A percentile compares a stretch with the other conserved stretches of the same genome.
Conservation (phyloP, 2,888 invertebrate species). For the Aquatica leii region DNA sequence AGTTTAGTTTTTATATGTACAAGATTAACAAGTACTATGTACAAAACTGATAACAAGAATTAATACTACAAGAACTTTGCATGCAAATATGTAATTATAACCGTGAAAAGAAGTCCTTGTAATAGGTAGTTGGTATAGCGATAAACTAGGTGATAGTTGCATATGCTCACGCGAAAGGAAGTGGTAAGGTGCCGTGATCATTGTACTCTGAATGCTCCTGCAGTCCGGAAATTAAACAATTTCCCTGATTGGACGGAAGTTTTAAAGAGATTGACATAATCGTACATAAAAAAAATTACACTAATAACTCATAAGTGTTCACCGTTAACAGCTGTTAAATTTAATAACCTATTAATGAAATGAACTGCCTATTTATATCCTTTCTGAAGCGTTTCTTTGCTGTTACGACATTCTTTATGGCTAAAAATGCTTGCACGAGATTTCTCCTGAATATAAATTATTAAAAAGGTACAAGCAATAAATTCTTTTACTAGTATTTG, state of each 20-base stretch:
- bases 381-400: background rate
- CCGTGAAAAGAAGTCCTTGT: constrained; percentile 36
- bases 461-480: too few relatives aligned
- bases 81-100: constrained; percentile 35
- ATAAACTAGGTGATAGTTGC: constrained; percentile 44
- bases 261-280: constrained; percentile 52
- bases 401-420: background rate
- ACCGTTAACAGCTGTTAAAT: constrained; percentile 6
- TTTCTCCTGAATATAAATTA: too few relatives aligned
- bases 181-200: constrained; percentile 44
- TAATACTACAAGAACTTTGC: constrained; percentile 28
- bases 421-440: background rate
- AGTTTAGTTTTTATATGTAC: background rate
- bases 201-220: constrained; percentile 44
- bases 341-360: constrained; percentile 1
- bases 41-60: constrained; percentile 25
- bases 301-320: constrained; percentile 18
- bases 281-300: constrained; percentile 19
- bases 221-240: constrained; percentile 58
- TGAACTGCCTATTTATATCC: background rate
- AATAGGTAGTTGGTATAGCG: constrained; percentile 36
- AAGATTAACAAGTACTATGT: constrained; percentile 13
- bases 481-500: too few relatives aligned
- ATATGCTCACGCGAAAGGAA: constrained; percentile 46
- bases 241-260: constrained; percentile 55